phyloP scores from a whole-genome alignment of 2,113 vertebrate species.

The Ibidorhyncha struthersii region DNA sequence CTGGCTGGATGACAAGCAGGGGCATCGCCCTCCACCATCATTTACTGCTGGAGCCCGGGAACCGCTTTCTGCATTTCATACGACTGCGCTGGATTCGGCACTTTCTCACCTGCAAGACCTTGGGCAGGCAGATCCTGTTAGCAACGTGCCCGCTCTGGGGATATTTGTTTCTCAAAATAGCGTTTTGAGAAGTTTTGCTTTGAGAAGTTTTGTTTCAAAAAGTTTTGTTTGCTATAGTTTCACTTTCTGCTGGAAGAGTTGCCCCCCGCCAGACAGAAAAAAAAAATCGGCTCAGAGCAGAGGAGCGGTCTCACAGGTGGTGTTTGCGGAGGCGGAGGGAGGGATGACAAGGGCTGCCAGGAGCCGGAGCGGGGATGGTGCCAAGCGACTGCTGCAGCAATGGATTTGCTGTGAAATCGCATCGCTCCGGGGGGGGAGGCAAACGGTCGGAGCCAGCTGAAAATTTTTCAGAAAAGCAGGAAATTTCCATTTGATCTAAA shows the following conservation, averaged over 20 bases:
- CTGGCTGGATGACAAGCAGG: too few species aligned
- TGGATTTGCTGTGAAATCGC: background rate
- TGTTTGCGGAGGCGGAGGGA: background rate
- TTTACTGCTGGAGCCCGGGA: background rate
- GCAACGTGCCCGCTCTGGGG: slow-evolving; percentile 9
- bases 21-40: background rate
- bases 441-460: background rate
- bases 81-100: background rate
- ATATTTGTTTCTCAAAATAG: slow-evolving; percentile 32
- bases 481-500: background rate
- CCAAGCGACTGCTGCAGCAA: background rate
- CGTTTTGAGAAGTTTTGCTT: too few species aligned
- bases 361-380: background rate
- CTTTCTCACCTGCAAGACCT: background rate
- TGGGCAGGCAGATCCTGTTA: background rate
- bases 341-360: background rate
- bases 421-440: background rate
- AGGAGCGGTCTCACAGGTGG: background rate
- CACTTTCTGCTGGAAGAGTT: background rate
- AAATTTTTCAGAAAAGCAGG: background rate
- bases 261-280: background rate
- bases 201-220: too few species aligned
- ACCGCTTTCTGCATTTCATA: background rate
- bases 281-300: background rate
- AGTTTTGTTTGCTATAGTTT: background rate